Conservation (phyloP, 2,888 invertebrate genomes). For the Hydrotaea cyrtoneurina region DNA sequence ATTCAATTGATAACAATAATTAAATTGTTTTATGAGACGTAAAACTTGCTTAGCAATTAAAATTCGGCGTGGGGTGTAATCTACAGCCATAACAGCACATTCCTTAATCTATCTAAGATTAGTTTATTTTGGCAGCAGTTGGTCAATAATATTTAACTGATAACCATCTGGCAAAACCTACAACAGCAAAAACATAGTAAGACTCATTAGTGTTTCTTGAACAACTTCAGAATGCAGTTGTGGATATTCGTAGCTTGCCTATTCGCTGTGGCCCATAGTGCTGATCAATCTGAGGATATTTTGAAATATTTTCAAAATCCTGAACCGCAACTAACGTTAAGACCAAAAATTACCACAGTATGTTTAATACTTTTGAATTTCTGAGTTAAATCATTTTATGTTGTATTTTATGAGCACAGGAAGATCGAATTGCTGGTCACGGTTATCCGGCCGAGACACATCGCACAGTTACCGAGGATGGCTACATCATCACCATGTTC, state of each 20-base stretch:
- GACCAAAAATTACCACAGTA: conserved; percentile 43
- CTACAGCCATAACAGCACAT: not conserved
- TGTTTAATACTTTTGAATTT: too few relatives aligned
- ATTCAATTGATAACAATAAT: too few relatives aligned
- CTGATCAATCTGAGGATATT: not conserved
- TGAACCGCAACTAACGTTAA: conserved; percentile 31
- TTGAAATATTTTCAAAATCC: conserved; percentile 47
- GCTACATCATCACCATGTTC: conserved; percentile 73
- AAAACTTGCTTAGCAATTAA: too few relatives aligned
- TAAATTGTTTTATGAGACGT: too few relatives aligned
- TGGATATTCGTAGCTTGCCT: not conserved
- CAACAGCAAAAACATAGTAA: not conserved
- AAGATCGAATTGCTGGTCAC: conserved; percentile 77
- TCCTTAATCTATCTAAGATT: not conserved
- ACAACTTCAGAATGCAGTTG: conserved; percentile 12
- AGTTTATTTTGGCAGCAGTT: not conserved
- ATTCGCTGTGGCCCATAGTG: not conserved
- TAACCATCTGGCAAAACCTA: not conserved
- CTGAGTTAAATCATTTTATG: too few relatives aligned
- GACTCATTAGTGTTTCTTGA: not conserved
- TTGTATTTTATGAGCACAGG: conserved; percentile 41
- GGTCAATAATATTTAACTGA: not conserved
- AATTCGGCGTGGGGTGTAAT: not conserved
- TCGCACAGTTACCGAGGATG: conserved; percentile 72
- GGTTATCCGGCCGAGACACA: conserved; percentile 87